Conservation (phyloP, 1,140 invertebrate species). For the Dreissena polymorpha region DNA sequence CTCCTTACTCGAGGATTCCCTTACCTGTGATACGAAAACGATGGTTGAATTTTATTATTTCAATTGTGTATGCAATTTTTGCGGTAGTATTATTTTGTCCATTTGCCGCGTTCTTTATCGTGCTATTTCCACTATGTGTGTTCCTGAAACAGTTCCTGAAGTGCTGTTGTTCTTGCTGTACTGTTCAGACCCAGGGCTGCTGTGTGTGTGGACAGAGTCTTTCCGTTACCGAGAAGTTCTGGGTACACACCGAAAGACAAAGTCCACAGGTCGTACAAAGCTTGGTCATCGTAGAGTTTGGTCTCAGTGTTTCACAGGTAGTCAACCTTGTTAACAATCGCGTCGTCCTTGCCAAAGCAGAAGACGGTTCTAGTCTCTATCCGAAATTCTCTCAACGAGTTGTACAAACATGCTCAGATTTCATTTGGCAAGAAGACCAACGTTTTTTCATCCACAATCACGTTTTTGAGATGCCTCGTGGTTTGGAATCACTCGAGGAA, state of each 20-base stretch:
- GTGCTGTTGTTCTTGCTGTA: constrained; percentile 50
- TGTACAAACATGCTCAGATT: constrained; percentile 75
- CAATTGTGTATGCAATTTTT: constrained; percentile 22
- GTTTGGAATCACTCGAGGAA: constrained; percentile 73
- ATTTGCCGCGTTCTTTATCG: constrained; percentile 19
- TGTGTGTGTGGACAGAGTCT: constrained; percentile 46
- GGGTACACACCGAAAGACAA: constrained; percentile 35
- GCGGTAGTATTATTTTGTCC: constrained; percentile 49
- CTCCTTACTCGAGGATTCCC: constrained; percentile 25
- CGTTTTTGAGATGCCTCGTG: constrained; percentile 78
- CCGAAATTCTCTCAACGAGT: constrained; percentile 50
- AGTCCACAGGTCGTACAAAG: constrained; percentile 44
- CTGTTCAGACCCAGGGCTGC: constrained; percentile 32
- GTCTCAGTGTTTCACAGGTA: constrained; percentile 32
- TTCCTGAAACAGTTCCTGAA: constrained; percentile 33
- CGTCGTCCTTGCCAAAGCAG: constrained; percentile 36
- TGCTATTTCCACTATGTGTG: constrained; percentile 47
- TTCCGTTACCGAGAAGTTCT: constrained; percentile 42
- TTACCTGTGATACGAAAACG: constrained; percentile 41
- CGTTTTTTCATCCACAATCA: constrained; percentile 82
- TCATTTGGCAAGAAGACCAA: constrained; percentile 81
- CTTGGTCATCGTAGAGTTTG: constrained; percentile 46
- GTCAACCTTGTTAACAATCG: constrained; percentile 46
- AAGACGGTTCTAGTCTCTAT: constrained; percentile 35
- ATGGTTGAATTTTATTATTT: constrained; percentile 19